These are phyloP conservation scores for Turritopsis dohrnii DNA, from an alignment of 30 jellyfish, hydroid and myxozoan species.

Conservation along the genomic window DNA sequence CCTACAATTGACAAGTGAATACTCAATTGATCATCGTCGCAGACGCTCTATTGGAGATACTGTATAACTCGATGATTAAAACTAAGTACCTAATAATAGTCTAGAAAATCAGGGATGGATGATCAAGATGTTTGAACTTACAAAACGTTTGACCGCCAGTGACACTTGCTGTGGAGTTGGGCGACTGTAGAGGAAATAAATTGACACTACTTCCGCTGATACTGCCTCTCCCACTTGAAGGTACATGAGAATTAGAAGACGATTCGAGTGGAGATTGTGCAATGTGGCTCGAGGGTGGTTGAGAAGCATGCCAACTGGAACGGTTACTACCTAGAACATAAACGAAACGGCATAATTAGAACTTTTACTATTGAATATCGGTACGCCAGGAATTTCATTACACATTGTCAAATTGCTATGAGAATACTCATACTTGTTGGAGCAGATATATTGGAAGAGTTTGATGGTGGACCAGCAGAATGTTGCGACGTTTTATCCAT, in stretches of 20 bases:
- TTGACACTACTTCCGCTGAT: slow-evolving; percentile 1
- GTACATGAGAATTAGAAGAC: neutral
- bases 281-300: neutral
- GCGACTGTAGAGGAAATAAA: slow-evolving; percentile 27
- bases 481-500: neutral
- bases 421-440: neutral
- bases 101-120: neutral
- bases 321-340: neutral
- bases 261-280: slow-evolving; percentile 7
- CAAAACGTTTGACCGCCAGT: slow-evolving; percentile 31
- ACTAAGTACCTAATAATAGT: too few species aligned
- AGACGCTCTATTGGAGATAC: too few species aligned
- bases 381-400: too few species aligned
- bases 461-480: neutral
- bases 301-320: neutral
- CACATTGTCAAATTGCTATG: too few species aligned
- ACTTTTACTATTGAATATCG: too few species aligned
- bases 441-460: neutral
- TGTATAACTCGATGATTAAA: neutral
- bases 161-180: slow-evolving; percentile 9
- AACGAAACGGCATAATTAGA: too few species aligned
- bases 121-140: slow-evolving; percentile 7
- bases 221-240: slow-evolving; percentile 11
- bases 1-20: slow-evolving; percentile 22
- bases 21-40: too few species aligned